A percentile compares a stretch with the other conserved stretches of the same genome.
Evolutionary conservation across 1,140 invertebrate species (phyloP).

Genomic region (Trialeurodes vaporariorum): DNA sequence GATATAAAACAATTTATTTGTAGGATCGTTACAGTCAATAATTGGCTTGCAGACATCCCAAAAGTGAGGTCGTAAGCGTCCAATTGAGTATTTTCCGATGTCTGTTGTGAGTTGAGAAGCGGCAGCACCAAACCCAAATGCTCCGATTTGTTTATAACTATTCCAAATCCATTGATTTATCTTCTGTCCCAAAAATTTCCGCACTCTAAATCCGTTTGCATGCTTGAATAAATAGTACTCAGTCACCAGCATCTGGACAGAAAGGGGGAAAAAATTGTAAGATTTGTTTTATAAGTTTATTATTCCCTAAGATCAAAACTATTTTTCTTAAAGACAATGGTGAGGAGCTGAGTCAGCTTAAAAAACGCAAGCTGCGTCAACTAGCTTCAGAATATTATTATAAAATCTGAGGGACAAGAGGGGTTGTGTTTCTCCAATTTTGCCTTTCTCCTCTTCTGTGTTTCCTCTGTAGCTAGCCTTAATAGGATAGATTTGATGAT

Average conservation of each 20-base stretch:
- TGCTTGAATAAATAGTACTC: not conserved
- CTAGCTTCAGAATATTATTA: no score
- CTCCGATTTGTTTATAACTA: conserved; percentile 56
- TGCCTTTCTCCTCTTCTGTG: no score
- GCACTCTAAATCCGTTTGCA: not conserved
- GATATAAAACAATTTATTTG: conserved; percentile 41
- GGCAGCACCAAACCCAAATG: conserved; percentile 76
- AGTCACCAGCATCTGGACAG: not conserved
- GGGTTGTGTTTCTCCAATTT: no score
- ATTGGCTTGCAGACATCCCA: conserved; percentile 56
- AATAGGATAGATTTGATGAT: no score
- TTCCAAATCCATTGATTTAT: conserved; percentile 47
- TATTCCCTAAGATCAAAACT: no score
- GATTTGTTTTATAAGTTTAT: no score
- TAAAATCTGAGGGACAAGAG: no score
- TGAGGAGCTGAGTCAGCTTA: no score
- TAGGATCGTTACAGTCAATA: conserved; percentile 29
- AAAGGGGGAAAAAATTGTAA: no score
- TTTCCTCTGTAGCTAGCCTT: no score
- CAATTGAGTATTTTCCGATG: conserved; percentile 83
- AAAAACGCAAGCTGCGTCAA: no score
- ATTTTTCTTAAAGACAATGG: no score
- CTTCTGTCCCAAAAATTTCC: not conserved
- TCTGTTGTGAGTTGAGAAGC: conserved; percentile 74
- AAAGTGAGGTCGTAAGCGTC: conserved; percentile 85